Conservation (phyloP, 2,113 vertebrate species). For the Dipodomys stephensi region DNA sequence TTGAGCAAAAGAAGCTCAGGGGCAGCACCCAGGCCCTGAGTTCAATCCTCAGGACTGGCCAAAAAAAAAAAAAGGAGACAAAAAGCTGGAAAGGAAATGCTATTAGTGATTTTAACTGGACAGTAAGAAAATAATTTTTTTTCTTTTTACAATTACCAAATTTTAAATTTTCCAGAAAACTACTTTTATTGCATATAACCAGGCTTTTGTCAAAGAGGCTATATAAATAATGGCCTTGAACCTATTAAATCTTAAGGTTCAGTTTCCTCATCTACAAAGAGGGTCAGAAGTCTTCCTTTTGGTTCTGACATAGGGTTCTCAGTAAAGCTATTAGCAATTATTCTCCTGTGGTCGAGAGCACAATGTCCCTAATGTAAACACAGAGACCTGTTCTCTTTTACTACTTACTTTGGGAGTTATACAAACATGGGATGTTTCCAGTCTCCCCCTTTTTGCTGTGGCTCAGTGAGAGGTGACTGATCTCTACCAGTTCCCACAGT, state of each 20-base stretch:
- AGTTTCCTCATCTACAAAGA: conserved; percentile 50
- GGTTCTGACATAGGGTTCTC: not conserved
- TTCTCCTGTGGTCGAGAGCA: not conserved
- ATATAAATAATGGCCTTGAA: conserved; percentile 14
- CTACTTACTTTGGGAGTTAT: not conserved
- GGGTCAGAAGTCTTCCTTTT: conserved; percentile 31
- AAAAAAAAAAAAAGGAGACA: not conserved
- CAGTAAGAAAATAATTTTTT: not conserved
- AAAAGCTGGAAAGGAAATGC: conserved; percentile 50
- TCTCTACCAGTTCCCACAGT: not conserved
- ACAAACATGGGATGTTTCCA: not conserved
- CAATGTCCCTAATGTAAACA: not conserved
- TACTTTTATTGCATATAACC: conserved; percentile 11
- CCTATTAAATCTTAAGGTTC: not conserved
- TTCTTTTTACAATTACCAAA: conserved; percentile 10
- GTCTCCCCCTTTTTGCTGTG: not conserved
- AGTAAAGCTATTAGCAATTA: not conserved
- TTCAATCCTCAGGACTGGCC: no score
- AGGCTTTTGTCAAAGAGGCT: not conserved
- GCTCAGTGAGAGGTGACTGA: not conserved
- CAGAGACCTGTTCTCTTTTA: not conserved
- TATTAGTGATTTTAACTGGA: conserved; percentile 29
- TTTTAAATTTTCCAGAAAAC: conserved; percentile 33
- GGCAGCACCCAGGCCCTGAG: no score
- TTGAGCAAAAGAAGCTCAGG: no score